Percentiles rank a stretch among this genome's conserved stretches.
These are phyloP conservation scores for Oceanodroma leucorhoa DNA, from an alignment of 2,797 vertebrate genomes.

Conservation along the genomic window DNA sequence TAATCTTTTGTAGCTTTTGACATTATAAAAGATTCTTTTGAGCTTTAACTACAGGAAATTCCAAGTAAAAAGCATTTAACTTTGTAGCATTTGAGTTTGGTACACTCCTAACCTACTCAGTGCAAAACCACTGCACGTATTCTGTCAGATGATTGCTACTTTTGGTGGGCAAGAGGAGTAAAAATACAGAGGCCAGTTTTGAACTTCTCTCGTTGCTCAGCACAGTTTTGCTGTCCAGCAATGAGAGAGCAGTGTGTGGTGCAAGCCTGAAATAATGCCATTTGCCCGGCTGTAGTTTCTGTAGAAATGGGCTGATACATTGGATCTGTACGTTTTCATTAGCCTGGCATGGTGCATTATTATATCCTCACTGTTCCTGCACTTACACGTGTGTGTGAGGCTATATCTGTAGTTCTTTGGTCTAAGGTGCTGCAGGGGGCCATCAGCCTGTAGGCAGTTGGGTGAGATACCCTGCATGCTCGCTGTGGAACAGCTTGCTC, in stretches of 20 bases:
- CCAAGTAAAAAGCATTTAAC: not conserved
- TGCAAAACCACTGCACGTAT: not conserved
- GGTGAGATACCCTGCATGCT: not conserved
- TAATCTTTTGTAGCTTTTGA: not conserved
- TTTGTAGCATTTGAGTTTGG: not conserved
- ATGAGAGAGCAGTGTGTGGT: not conserved
- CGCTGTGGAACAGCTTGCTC: not conserved
- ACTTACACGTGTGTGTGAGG: rapidly evolving
- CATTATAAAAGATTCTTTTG: not conserved
- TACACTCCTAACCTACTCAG: not conserved
- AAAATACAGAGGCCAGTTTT: not conserved
- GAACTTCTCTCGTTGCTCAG: not conserved
- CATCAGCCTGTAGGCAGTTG: not conserved
- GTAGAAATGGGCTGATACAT: not conserved
- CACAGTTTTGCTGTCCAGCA: not conserved
- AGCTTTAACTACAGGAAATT: not conserved
- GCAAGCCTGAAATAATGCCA: not conserved
- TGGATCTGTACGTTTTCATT: not conserved
- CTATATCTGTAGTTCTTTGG: not conserved
- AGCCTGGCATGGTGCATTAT: rapidly evolving
- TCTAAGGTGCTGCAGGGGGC: not conserved
- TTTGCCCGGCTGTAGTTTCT: not conserved
- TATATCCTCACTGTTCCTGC: not conserved
- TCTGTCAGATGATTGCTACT: not conserved
- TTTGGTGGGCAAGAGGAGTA: not conserved